Conservation (phyloP, 1,140 invertebrate genomes). For the Acyrthosiphon pisum region DNA sequence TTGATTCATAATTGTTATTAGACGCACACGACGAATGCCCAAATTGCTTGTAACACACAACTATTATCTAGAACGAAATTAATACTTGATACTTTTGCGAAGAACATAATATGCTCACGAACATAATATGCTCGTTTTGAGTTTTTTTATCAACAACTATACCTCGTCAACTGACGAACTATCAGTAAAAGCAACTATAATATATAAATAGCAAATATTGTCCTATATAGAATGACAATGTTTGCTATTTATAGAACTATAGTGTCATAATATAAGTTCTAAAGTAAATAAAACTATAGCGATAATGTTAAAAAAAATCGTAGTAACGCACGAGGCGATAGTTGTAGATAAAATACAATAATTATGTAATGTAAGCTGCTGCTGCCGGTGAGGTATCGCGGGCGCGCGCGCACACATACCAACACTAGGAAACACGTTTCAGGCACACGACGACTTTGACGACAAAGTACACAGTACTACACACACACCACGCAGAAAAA, state of each 20-base stretch:
- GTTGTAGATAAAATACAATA: background rate
- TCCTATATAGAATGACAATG: background rate
- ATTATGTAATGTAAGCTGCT: background rate
- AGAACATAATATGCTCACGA: too few species aligned
- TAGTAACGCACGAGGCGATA: background rate
- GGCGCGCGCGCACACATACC: too few species aligned
- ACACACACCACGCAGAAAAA: background rate
- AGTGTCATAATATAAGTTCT: too few species aligned
- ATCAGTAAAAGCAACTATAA: background rate
- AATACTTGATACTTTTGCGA: background rate
- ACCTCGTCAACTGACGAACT: background rate
- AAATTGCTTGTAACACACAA: background rate
- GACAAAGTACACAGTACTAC: background rate
- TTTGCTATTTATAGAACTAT: background rate
- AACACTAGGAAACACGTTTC: background rate
- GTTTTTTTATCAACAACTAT: background rate
- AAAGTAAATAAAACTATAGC: too few species aligned
- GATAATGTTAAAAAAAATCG: background rate
- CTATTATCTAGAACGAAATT: background rate
- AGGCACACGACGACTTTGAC: background rate
- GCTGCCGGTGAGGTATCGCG: too few species aligned
- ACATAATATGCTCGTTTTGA: background rate
- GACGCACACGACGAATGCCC: background rate
- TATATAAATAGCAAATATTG: background rate
- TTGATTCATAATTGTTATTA: background rate